Percentiles rank a stretch among this genome's conserved stretches.
Evolutionary conservation across 2,113 vertebrate species (phyloP).

Genomic region (Hippolais icterina): DNA sequence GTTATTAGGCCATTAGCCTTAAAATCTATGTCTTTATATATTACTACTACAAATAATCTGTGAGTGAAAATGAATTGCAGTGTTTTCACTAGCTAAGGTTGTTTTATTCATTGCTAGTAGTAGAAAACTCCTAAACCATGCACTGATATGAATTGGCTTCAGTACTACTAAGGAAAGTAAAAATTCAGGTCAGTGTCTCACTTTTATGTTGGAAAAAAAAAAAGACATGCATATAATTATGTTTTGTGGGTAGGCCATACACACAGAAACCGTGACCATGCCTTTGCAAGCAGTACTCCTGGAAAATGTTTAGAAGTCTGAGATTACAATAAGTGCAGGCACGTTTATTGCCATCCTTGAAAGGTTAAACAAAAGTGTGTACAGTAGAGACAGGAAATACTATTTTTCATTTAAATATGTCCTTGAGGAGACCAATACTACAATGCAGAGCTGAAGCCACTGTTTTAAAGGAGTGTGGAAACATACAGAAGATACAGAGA

Average conservation of each 20-base stretch:
- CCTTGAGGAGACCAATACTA: neutral
- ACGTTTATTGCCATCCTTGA: neutral
- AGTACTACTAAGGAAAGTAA: neutral
- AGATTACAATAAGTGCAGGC: neutral
- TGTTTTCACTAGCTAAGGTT: neutral
- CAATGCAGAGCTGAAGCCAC: neutral
- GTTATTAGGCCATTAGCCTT: neutral
- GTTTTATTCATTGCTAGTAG: neutral
- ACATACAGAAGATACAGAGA: neutral
- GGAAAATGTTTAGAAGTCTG: neutral
- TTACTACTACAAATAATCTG: neutral
- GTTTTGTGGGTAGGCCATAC: neutral
- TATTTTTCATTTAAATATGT: neutral
- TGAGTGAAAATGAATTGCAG: neutral
- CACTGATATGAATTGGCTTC: neutral
- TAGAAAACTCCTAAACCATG: neutral
- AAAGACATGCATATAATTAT: accelerated
- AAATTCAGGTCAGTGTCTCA: neutral
- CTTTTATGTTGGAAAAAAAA: neutral
- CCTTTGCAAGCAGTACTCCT: neutral
- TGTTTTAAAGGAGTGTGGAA: neutral
- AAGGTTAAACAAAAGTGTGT: neutral
- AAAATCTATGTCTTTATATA: neutral
- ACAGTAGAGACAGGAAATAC: neutral
- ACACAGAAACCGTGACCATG: neutral